These are phyloP conservation scores for Syrista parreyssii DNA, from an alignment of 2,888 invertebrate genomes.

Conservation along the genomic window DNA sequence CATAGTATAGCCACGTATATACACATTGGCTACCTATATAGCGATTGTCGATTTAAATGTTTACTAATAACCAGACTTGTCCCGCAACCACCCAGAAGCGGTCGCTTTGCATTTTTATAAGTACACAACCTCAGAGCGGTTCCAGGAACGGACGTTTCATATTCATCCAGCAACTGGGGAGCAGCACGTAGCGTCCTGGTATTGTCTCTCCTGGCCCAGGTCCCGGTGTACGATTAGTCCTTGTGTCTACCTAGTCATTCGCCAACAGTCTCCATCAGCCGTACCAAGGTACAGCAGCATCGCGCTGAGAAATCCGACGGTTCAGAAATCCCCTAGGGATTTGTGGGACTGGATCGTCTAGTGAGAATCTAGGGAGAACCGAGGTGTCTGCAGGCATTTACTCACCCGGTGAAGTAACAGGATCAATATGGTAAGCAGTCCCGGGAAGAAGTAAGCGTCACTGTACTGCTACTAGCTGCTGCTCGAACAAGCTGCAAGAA, in stretches of 20 bases:
- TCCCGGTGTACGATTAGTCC: slow-evolving; percentile 7
- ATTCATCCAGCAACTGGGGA: slow-evolving; percentile 46
- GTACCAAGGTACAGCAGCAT: too few species aligned
- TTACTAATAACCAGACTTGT: slow-evolving; percentile 66
- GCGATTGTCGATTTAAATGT: slow-evolving; percentile 66
- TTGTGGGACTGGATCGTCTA: too few species aligned
- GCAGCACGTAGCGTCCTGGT: not conserved
- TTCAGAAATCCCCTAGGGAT: too few species aligned
- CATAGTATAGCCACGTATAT: slow-evolving; percentile 16
- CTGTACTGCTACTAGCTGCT: too few species aligned
- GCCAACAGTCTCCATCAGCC: too few species aligned
- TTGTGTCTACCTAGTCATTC: not conserved
- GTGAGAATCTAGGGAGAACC: too few species aligned
- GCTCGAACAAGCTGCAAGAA: too few species aligned
- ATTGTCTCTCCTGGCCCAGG: not conserved
- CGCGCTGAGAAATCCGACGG: too few species aligned
- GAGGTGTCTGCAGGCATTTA: too few species aligned
- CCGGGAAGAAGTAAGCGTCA: too few species aligned
- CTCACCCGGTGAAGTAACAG: too few species aligned
- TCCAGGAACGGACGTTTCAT: slow-evolving; percentile 53
- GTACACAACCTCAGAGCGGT: slow-evolving; percentile 44
- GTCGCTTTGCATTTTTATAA: slow-evolving; percentile 65
- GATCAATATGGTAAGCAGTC: too few species aligned
- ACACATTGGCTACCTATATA: slow-evolving; percentile 34
- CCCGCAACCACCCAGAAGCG: slow-evolving; percentile 65